A percentile compares a stretch with the other conserved stretches of the same genome.
These are phyloP conservation scores for Percopsis omiscomaycus DNA, from an alignment of 2,797 vertebrate genomes.

Conservation along the genomic window DNA sequence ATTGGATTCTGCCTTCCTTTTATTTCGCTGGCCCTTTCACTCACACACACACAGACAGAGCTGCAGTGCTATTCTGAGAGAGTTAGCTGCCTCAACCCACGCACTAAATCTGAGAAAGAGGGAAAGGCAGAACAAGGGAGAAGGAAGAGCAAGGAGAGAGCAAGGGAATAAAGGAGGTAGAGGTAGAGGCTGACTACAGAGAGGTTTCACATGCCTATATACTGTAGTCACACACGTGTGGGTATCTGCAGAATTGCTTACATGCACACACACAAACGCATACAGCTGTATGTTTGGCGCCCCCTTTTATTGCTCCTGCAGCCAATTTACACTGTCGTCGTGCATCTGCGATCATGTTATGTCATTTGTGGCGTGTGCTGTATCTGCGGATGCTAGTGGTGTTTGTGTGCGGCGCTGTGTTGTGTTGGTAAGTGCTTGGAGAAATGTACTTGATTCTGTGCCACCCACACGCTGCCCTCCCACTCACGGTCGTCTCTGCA, in stretches of 20 bases:
- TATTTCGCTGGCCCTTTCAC: constrained; percentile 67
- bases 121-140: constrained; percentile 69
- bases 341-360: constrained; percentile 18
- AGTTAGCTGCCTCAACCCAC: constrained; percentile 85
- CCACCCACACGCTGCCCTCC: constrained; percentile 80
- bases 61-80: constrained; percentile 87
- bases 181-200: constrained; percentile 56
- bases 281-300: background rate
- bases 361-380: constrained; percentile 55
- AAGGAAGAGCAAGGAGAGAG: constrained; percentile 63
- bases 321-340: background rate
- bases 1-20: constrained; percentile 65
- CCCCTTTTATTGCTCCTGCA: background rate
- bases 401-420: constrained; percentile 72
- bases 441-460: constrained; percentile 82
- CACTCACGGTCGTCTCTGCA: constrained; percentile 78
- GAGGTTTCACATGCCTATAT: constrained; percentile 54
- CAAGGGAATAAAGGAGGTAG: constrained; percentile 58
- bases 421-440: constrained; percentile 81
- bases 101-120: constrained; percentile 82
- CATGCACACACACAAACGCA: constrained; percentile 2
- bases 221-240: constrained; percentile 36
- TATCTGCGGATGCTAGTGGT: constrained; percentile 52
- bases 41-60: constrained; percentile 78
- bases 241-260: background rate